These are phyloP conservation scores for Brachionus manjavacas DNA, from an alignment of 1,140 invertebrate species.

Conservation along the genomic window DNA sequence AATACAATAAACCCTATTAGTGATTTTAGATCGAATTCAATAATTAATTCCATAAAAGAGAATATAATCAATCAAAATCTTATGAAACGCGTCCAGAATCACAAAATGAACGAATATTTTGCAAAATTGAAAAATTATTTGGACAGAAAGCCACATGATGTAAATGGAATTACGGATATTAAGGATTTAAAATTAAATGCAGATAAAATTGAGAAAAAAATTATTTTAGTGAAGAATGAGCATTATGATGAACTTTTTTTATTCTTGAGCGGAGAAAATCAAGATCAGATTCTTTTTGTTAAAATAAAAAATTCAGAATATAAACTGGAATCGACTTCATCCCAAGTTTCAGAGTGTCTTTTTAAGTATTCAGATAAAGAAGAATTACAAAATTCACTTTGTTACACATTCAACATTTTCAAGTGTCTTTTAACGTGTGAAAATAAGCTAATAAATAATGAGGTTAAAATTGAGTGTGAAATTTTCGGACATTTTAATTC, in stretches of 20 bases:
- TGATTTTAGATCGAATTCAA: background rate
- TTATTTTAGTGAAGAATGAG: background rate
- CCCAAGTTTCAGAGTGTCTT: background rate
- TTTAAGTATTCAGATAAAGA: background rate
- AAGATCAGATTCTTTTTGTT: background rate
- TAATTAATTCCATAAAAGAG: background rate
- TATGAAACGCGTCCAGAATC: background rate
- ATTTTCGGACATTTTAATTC: slow-evolving; percentile 7
- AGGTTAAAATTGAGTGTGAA: background rate
- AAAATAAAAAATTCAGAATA: background rate
- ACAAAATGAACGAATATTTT: background rate
- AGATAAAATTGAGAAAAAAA: background rate
- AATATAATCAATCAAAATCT: background rate
- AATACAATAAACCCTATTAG: background rate
- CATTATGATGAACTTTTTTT: background rate
- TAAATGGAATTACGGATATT: background rate
- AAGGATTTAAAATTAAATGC: background rate
- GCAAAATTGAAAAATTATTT: background rate
- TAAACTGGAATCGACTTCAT: background rate
- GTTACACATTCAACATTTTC: background rate
- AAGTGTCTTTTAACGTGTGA: background rate
- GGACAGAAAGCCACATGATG: background rate
- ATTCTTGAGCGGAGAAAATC: background rate
- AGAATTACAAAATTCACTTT: background rate
- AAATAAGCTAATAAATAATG: background rate